A percentile compares a stretch with the other conserved stretches of the same genome.
Conservation (phyloP, 2,113 vertebrate species). For the Brachyhypopomus occidentalis region DNA sequence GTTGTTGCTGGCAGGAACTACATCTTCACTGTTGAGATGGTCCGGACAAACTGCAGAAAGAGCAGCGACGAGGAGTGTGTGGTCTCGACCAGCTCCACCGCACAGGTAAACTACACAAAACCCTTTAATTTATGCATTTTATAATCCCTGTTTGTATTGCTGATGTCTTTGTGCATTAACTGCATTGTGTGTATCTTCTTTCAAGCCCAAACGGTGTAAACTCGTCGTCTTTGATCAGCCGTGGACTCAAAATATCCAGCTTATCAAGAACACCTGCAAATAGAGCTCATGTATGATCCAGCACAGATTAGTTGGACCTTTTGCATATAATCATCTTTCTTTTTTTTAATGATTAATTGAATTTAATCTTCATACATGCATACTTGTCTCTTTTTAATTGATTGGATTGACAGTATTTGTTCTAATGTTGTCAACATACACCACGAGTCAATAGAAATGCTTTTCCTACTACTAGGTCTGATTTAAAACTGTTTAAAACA, state of each 20-base stretch:
- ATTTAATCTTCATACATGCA: no score
- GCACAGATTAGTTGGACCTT: not conserved
- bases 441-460: not conserved
- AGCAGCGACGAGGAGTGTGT: slow-evolving; percentile 8
- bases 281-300: not conserved
- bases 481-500: not conserved
- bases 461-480: not conserved
- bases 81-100: not conserved
- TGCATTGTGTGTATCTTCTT: not conserved
- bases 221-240: slow-evolving; percentile 65
- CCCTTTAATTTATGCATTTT: not conserved
- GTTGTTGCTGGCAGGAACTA: slow-evolving; percentile 67
- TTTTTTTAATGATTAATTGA: no score
- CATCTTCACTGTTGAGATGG: slow-evolving; percentile 64
- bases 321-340: no score
- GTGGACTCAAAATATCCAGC: not conserved
- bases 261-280: slow-evolving; percentile 33
- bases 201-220: slow-evolving; percentile 63
- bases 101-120: slow-evolving; percentile 49
- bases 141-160: not conserved
- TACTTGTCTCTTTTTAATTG: not conserved
- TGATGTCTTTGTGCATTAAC: not conserved
- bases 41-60: slow-evolving; percentile 65
- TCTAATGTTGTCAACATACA: not conserved
- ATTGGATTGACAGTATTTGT: not conserved